Conservation (phyloP, 1,140 invertebrate species). For the Eulimnadia texana region DNA sequence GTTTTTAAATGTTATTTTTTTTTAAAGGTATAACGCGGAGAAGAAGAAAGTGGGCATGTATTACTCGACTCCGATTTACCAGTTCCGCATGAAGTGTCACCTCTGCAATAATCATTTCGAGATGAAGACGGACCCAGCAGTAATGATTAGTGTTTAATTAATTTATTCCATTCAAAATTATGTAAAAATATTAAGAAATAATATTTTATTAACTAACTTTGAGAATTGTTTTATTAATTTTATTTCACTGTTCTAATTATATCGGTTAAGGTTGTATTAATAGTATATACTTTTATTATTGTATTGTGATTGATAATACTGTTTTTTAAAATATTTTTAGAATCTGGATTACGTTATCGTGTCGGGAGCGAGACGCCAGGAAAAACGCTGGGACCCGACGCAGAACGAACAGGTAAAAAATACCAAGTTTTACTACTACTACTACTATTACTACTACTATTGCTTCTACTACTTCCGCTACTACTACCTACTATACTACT, state of each 20-base stretch:
- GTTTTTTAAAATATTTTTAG: no score
- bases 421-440: no score
- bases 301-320: no score
- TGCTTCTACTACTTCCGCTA: no score
- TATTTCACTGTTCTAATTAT: background rate
- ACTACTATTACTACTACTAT: no score
- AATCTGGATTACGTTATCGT: conserved; percentile 96
- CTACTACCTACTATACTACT: no score
- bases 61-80: conserved; percentile 91
- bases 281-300: no score
- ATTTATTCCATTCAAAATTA: no score
- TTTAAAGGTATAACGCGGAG: conserved; percentile 81
- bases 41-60: conserved; percentile 98
- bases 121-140: conserved; percentile 95
- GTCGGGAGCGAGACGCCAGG: conserved; percentile 85
- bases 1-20: conserved; percentile 9
- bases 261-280: no score
- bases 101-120: conserved; percentile 94
- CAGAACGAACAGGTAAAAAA: conserved; percentile 72
- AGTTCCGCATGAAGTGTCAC: conserved; percentile 99
- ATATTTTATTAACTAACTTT: conserved; percentile 10
- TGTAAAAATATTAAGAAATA: background rate
- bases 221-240: background rate
- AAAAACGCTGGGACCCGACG: conserved; percentile 93
- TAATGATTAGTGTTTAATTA: no score